phyloP scores from a whole-genome alignment of 2,888 invertebrate genomes.

The Chymomyza procnemis region DNA sequence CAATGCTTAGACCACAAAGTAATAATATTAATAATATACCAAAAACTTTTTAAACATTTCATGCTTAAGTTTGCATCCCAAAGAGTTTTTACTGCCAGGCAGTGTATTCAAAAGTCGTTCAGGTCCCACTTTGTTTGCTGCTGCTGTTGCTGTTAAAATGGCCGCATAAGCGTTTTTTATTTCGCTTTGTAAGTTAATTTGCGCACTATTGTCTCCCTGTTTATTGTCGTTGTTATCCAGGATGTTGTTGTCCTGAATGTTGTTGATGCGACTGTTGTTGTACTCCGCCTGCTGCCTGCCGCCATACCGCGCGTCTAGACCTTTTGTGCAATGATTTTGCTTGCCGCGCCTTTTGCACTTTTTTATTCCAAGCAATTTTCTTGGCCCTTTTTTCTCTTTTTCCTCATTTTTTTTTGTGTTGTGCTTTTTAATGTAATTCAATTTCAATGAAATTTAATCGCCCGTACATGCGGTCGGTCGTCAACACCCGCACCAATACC shows the following conservation, averaged over 20 bases:
- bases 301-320: constrained; percentile 3
- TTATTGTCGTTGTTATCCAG: neutral
- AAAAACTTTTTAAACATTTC: no score
- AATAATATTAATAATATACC: no score
- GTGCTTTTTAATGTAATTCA: constrained; percentile 64
- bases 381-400: constrained; percentile 10
- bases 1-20: no score
- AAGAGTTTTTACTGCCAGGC: no score
- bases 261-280: constrained; percentile 3
- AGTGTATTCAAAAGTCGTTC: neutral
- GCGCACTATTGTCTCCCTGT: constrained; percentile 64
- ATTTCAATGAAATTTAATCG: constrained; percentile 74
- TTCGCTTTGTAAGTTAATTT: constrained; percentile 71
- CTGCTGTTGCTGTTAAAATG: constrained; percentile 32
- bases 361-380: constrained; percentile 9
- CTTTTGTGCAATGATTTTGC: constrained; percentile 39
- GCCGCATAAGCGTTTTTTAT: constrained; percentile 66
- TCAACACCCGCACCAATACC: neutral
- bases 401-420: constrained; percentile 4
- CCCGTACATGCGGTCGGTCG: constrained; percentile 51
- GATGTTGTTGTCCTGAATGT: constrained; percentile 5
- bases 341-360: constrained; percentile 61
- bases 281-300: neutral
- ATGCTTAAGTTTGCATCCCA: no score
- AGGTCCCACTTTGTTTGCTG: neutral